phyloP scores from a whole-genome alignment of 2,888 invertebrate genomes.

The Buathra laborator region DNA sequence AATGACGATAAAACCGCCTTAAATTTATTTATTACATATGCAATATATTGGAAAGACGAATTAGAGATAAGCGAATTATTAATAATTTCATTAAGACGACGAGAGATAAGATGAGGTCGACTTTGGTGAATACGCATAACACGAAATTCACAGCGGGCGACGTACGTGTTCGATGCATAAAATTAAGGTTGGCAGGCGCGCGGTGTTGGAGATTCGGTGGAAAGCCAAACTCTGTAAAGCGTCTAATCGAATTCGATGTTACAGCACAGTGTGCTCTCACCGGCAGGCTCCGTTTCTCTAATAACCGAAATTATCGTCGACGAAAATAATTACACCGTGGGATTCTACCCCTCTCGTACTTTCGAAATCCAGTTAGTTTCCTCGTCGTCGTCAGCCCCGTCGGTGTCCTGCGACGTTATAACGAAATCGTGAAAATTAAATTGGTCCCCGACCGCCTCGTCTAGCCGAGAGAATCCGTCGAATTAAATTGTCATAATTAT shows the following conservation, averaged over 20 bases:
- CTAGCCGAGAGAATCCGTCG: slow-evolving; percentile 49
- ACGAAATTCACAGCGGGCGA: background rate
- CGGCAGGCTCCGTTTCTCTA: slow-evolving; percentile 21
- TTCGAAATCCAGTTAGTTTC: slow-evolving; percentile 61
- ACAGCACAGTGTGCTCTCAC: slow-evolving; percentile 9
- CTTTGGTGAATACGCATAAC: background rate
- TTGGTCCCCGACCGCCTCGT: slow-evolving; percentile 41
- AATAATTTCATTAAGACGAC: background rate
- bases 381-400: slow-evolving; percentile 26
- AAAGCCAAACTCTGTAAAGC: background rate
- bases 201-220: slow-evolving; percentile 3
- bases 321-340: slow-evolving; percentile 59
- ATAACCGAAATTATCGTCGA: slow-evolving; percentile 61
- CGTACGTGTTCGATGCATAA: slow-evolving; percentile 15
- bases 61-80: background rate
- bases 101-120: background rate
- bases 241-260: slow-evolving; percentile 44
- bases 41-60: background rate
- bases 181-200: background rate
- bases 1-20: background rate
- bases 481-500: slow-evolving; percentile 63
- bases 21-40: background rate
- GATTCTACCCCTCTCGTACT: slow-evolving; percentile 37
- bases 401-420: slow-evolving; percentile 38
- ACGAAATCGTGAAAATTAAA: slow-evolving; percentile 63